Base-by-base conservation (phyloP, 2,797 vertebrate species). In the Onychomys arenicola region DNA sequence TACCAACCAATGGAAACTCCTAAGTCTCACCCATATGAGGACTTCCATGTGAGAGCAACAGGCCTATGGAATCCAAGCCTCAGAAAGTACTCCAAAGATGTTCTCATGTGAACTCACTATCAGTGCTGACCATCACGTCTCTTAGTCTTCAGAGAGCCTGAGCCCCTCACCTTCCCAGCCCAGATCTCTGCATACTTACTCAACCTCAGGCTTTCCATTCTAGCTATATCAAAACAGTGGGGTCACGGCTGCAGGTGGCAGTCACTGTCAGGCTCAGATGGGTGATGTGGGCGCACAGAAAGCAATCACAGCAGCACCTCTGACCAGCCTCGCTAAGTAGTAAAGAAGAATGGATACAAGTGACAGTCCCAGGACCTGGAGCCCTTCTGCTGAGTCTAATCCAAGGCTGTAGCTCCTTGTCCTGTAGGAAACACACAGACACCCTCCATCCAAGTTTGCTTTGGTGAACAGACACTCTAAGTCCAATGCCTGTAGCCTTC, bases 41-140 rank as follows among this genome's bases (percentile, higher is more conserved):
- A 34, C 14, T 7, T 32, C 57, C 25, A 19, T 0, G 13, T 23
- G 14, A 90, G n/a, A 37, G 17, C 65, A 8, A n/a, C 21, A n/a
- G 10, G 32, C 16, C 85, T 37, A 14, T 7, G 4, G 23, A 43
- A 43, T 43, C 27, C 29, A n/a, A 2, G 3, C 34, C 9, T 9
- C 43, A 9, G 71, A 81, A 40, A 92, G 8, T 21, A 37, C 37
- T 61, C 61, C 55, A 49, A n/a, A 80, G 19, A 7, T 23, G 29
- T 19, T 14, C 78, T 91, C 40, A 5, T 0, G 0, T 6, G 67
- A 5, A 10, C 63, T 88, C 16, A 0, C 1, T 4, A 49, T 16
- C 69, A 71, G 0, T 46, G 52, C 76, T 23, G 10, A 83, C 32
- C 16, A 4, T 16, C 75, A 16, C 27, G 10, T 40, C 29, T 55